Percentiles rank a stretch among this genome's conserved stretches.
These are phyloP conservation scores for Melanaphis sacchari DNA, from an alignment of 1,140 invertebrate genomes.

Conservation along the genomic window DNA sequence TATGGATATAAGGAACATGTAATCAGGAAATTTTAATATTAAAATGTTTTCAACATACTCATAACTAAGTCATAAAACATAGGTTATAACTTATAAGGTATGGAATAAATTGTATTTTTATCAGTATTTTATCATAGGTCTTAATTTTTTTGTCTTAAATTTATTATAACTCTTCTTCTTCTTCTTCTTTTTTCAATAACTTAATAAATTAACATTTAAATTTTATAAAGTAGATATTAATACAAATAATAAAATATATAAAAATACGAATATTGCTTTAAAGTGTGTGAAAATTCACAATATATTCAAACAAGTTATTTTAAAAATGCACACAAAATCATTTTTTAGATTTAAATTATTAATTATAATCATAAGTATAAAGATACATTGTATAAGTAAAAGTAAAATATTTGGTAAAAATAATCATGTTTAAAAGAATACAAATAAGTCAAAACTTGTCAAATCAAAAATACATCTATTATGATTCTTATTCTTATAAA, in stretches of 20 bases:
- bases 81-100: too few relatives aligned
- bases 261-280: neutral
- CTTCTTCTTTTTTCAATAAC: too few relatives aligned
- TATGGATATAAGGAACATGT: too few relatives aligned
- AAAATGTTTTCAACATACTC: too few relatives aligned
- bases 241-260: neutral
- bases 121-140: too few relatives aligned
- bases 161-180: too few relatives aligned
- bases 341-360: neutral
- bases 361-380: neutral
- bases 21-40: too few relatives aligned
- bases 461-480: conserved; percentile 10
- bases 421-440: neutral
- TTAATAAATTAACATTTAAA: neutral
- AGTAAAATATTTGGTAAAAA: conserved; percentile 30
- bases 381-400: neutral
- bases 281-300: conserved; percentile 6
- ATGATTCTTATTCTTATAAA: neutral
- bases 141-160: too few relatives aligned
- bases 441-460: neutral
- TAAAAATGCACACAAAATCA: conserved; percentile 40
- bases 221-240: neutral
- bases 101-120: too few relatives aligned
- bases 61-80: too few relatives aligned
- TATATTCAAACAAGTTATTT: conserved; percentile 34